These are phyloP conservation scores for Actinernus sp. DNA, from an alignment of 92 coral and sea anemone species.

Conservation along the genomic window DNA sequence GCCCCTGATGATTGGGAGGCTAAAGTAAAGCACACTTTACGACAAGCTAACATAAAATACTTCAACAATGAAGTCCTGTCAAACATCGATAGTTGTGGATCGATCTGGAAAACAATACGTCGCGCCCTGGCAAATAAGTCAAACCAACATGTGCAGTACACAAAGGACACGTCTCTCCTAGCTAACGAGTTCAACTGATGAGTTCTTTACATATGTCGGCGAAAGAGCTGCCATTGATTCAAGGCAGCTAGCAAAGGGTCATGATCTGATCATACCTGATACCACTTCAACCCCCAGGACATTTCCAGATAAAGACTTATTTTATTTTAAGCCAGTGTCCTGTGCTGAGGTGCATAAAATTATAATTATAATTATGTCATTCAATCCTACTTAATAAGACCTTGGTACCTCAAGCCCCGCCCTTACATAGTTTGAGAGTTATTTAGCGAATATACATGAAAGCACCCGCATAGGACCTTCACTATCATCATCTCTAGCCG, in stretches of 20 bases:
- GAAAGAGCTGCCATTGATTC: conserved; percentile 22
- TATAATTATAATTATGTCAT: neutral
- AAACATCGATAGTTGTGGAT: conserved; percentile 21
- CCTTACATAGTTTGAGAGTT: no score
- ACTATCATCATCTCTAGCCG: no score
- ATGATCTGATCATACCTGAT: neutral
- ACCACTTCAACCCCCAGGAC: no score
- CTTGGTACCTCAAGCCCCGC: no score
- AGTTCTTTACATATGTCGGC: conserved; percentile 51
- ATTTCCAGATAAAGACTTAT: neutral
- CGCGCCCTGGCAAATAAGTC: conserved; percentile 16
- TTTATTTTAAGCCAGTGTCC: neutral
- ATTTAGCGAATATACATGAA: no score
- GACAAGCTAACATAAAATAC: conserved; percentile 16
- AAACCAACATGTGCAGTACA: conserved; percentile 10
- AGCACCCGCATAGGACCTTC: no score
- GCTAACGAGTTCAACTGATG: conserved; percentile 37
- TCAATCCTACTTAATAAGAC: no score
- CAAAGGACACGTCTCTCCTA: conserved; percentile 5
- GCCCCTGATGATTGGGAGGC: conserved; percentile 36
- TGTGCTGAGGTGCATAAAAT: neutral
- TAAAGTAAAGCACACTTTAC: conserved; percentile 24
- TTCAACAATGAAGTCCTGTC: conserved; percentile 38
- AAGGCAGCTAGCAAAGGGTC: neutral
- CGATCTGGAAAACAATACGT: conserved; percentile 19